Conservation (phyloP, 2,797 vertebrate species). For the Lateolabrax maculatus region DNA sequence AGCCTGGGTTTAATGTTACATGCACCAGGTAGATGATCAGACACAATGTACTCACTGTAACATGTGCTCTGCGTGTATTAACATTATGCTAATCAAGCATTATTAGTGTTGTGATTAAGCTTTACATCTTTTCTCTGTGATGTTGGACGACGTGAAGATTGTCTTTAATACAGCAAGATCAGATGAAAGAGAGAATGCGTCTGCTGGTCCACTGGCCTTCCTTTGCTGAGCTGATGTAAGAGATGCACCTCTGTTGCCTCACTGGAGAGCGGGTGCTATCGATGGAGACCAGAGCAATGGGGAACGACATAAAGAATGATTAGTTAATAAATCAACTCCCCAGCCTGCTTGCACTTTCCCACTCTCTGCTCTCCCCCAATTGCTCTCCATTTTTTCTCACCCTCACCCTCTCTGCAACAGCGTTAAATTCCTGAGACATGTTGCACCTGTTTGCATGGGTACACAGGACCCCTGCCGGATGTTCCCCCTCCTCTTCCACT, state of each 20-base stretch:
- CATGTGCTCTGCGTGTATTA: slow-evolving; percentile 74
- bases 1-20: slow-evolving; percentile 63
- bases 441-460: slow-evolving; percentile 87
- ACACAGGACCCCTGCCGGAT: slow-evolving; percentile 82
- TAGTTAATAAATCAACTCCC: slow-evolving; percentile 86
- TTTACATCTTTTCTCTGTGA: slow-evolving; percentile 69
- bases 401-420: slow-evolving; percentile 54
- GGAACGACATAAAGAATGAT: slow-evolving; percentile 83
- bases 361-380: slow-evolving; percentile 58
- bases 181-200: slow-evolving; percentile 74
- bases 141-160: slow-evolving; percentile 71
- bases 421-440: slow-evolving; percentile 80
- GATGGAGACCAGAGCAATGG: slow-evolving; percentile 81
- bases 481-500: slow-evolving; percentile 74
- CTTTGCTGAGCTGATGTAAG: slow-evolving; percentile 81
- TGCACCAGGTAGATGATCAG: slow-evolving; percentile 51
- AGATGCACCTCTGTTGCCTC: slow-evolving; percentile 81
- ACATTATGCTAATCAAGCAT: slow-evolving; percentile 72
- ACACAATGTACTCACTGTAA: slow-evolving; percentile 48
- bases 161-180: slow-evolving; percentile 64
- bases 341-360: slow-evolving; percentile 63
- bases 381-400: slow-evolving; percentile 45
- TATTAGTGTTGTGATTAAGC: slow-evolving; percentile 67
- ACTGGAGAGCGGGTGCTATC: slow-evolving; percentile 80
- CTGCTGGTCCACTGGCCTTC: slow-evolving; percentile 63